Evolutionary conservation across 2,888 invertebrate genomes (phyloP).

Genomic region (Diadegma fenestrale): DNA sequence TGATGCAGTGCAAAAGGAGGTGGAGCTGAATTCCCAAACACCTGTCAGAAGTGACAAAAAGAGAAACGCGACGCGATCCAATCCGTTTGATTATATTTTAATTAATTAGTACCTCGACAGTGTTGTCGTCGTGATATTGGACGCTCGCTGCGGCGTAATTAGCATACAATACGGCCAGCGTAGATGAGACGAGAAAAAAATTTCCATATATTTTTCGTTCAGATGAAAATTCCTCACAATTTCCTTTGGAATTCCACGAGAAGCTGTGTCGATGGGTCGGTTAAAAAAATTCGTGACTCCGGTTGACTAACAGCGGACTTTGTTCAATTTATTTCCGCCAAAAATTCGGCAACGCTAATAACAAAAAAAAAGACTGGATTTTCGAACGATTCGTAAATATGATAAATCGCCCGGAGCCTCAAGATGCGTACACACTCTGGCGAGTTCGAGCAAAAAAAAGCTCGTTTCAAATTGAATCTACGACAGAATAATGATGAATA

Average conservation of each 20-base stretch:
- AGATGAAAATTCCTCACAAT: not conserved
- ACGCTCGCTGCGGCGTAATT: slow-evolving; percentile 17
- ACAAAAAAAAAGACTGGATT: not conserved
- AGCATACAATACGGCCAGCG: not conserved
- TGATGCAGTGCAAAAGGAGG: slow-evolving; percentile 48
- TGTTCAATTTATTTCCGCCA: slow-evolving; percentile 4
- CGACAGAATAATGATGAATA: slow-evolving; percentile 44
- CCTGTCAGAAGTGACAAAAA: slow-evolving; percentile 37
- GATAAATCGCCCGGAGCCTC: not conserved
- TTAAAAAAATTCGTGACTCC: not conserved
- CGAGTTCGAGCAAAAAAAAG: slow-evolving; percentile 10
- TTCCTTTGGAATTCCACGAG: not conserved
- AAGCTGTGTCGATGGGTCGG: not conserved
- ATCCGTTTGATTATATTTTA: slow-evolving; percentile 60
- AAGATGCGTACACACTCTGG: not conserved
- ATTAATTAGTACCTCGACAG: slow-evolving; percentile 60
- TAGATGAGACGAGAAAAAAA: not conserved
- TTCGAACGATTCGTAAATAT: slow-evolving; percentile 18
- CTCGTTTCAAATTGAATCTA: slow-evolving; percentile 36
- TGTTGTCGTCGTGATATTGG: slow-evolving; percentile 19
- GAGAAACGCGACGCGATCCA: slow-evolving; percentile 35
- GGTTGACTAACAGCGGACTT: not conserved
- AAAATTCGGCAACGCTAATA: not conserved
- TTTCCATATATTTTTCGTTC: not conserved
- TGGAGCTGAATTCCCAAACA: slow-evolving; percentile 33